phyloP scores from a whole-genome alignment of 2,113 vertebrate genomes.

The Catharus minimus region DNA sequence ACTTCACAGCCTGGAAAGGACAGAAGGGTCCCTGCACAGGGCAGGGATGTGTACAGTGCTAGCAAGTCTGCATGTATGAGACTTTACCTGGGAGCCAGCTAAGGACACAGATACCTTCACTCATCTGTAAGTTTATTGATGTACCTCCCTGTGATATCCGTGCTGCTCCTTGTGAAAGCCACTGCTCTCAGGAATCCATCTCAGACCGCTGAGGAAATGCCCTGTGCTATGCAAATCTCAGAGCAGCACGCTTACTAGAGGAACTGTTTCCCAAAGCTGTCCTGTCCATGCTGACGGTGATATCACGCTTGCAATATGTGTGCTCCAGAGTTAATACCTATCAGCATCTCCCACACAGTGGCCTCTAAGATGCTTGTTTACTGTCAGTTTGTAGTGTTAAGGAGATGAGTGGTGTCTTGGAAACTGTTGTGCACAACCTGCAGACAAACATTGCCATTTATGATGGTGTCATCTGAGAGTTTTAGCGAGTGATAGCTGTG shows the following conservation, averaged over 20 bases:
- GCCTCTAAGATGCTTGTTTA: not conserved
- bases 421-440: not conserved
- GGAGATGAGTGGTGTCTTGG: not conserved
- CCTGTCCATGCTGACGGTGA: accelerated
- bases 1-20: not conserved
- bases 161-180: not conserved
- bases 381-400: not conserved
- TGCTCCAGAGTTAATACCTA: not conserved
- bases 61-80: accelerated
- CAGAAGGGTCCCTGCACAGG: accelerated
- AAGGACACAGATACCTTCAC: not conserved
- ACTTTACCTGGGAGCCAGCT: not conserved
- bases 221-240: not conserved
- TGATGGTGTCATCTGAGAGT: accelerated
- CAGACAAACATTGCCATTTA: not conserved
- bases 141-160: accelerated
- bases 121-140: not conserved
- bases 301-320: accelerated
- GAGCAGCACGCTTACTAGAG: not conserved
- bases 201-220: not conserved
- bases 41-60: accelerated
- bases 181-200: not conserved
- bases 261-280: not conserved
- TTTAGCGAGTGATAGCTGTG: not conserved
- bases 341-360: not conserved